Evolutionary conservation across 2,888 invertebrate species (phyloP), one percentile per base, ranked within the genome.

Genomic region (Penaeus monodon): DNA sequence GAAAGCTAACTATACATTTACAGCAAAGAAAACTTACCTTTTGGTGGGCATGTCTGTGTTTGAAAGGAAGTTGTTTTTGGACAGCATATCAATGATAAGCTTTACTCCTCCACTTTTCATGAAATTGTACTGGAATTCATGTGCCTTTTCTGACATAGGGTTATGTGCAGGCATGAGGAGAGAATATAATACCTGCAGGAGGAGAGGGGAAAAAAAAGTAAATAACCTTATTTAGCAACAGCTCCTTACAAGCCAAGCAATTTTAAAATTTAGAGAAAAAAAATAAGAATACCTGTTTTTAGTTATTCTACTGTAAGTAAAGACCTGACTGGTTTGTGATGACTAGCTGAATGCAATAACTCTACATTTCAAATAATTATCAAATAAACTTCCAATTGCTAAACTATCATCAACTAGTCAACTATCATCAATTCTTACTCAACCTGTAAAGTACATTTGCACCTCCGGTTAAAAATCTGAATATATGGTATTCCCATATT

Each of bases 161-260:
- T 97, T 96, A 17, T 95, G 93, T 14, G 98, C 97, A 24, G 99
- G 99, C 96, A 99, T 97, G 90, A 99, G 93, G 92, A 98, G 94
- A 89, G 97, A 96, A 92, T 98, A 97, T 89, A 98, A 93, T 80
- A 98, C 95, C 95, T 95, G 91, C 29, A 93, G 92, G 89, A 85
- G 64, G 66, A 10, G 64, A 65, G 29, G 68, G 38, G n/a, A 38
- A 14, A 63, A 76, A 8, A 80, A 74, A 2, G 4, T 22, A 73
- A 29, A 27, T 22, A 81, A 44, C 66, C 17, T 17, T n/a, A n/a
- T 68, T 68, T 27, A 49, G 20, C 6, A 66, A 33, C 20, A 81
- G 10, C 68, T 8, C 27, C 14, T 20, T 29, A 27, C 77, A n/a
- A 24, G 33, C 29, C 6, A 74, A 63, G 17, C 12, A 20, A 29